A percentile compares a stretch with the other conserved stretches of the same genome.
Evolutionary conservation across 2,113 vertebrate genomes (phyloP).

Genomic region (Donacobius atricapilla): DNA sequence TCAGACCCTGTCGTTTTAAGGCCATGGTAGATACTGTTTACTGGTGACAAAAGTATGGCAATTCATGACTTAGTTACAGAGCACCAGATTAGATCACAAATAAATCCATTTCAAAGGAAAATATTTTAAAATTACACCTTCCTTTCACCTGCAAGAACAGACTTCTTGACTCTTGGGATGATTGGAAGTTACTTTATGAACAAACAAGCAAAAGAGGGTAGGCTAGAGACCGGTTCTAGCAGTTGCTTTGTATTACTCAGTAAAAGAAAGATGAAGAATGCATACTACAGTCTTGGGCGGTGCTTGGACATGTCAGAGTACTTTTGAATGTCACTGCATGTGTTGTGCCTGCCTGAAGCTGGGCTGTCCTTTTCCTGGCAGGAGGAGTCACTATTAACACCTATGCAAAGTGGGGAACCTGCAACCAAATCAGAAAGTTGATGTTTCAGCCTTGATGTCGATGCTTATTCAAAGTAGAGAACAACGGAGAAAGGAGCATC

Average conservation of each 20-base stretch:
- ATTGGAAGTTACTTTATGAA: constrained; percentile 1
- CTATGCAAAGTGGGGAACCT: neutral
- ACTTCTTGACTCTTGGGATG: neutral
- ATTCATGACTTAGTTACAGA: neutral
- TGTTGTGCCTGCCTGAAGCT: neutral
- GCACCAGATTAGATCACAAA: neutral
- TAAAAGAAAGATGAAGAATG: constrained; percentile 42
- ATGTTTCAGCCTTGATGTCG: neutral
- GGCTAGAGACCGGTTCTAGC: neutral
- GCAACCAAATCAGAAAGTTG: neutral
- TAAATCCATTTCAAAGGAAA: constrained; percentile 18
- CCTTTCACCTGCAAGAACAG: neutral
- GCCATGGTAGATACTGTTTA: neutral
- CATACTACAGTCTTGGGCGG: neutral
- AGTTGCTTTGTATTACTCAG: constrained; percentile 29
- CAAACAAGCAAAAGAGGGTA: neutral
- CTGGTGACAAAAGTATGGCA: neutral
- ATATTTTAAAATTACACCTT: neutral
- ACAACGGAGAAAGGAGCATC: neutral
- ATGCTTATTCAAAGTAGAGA: neutral
- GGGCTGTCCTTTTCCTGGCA: neutral
- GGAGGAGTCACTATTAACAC: neutral
- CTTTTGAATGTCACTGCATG: neutral
- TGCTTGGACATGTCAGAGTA: constrained; percentile 8
- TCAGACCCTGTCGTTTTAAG: neutral